Percentiles rank a stretch among this genome's conserved stretches.
Evolutionary conservation across 2,113 vertebrate species (phyloP).

Genomic region (Montifringilla adamsi): DNA sequence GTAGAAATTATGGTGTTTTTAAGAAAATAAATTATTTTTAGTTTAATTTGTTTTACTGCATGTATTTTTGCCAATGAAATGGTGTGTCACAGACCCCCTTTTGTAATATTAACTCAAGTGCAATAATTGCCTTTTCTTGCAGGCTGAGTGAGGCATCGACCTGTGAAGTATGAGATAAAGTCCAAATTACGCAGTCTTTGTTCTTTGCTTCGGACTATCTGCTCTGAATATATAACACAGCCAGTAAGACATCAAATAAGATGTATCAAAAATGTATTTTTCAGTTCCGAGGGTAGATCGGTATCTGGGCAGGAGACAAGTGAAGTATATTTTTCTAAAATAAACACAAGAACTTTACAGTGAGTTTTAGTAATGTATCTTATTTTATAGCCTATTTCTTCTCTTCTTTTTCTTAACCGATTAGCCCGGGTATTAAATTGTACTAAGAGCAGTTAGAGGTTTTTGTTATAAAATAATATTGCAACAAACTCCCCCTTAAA

Average conservation of each 20-base stretch:
- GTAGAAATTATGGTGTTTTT: slow-evolving; percentile 71
- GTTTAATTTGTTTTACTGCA: neutral
- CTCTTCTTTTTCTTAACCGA: neutral
- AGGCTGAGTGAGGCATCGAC: slow-evolving; percentile 54
- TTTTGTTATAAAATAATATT: neutral
- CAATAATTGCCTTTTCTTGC: slow-evolving; percentile 70
- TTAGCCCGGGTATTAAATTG: neutral
- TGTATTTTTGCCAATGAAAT: slow-evolving; percentile 50
- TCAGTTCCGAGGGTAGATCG: neutral
- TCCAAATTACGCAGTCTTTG: slow-evolving; percentile 65
- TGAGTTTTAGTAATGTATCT: neutral
- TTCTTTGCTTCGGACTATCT: slow-evolving; percentile 63
- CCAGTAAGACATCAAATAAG: neutral
- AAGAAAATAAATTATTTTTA: slow-evolving; percentile 67
- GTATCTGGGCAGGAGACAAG: neutral
- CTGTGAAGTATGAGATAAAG: slow-evolving; percentile 71
- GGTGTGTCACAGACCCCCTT: slow-evolving; percentile 27
- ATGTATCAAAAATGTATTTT: neutral
- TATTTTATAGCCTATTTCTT: neutral
- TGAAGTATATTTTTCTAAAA: neutral
- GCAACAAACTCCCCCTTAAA: neutral
- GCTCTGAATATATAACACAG: slow-evolving; percentile 67
- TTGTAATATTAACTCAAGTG: slow-evolving; percentile 62
- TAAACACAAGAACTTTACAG: neutral
- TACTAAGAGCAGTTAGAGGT: neutral